Evolutionary conservation across 2,797 vertebrate species (phyloP), one percentile per base, ranked within the genome.

Genomic region (Falco rusticolus): DNA sequence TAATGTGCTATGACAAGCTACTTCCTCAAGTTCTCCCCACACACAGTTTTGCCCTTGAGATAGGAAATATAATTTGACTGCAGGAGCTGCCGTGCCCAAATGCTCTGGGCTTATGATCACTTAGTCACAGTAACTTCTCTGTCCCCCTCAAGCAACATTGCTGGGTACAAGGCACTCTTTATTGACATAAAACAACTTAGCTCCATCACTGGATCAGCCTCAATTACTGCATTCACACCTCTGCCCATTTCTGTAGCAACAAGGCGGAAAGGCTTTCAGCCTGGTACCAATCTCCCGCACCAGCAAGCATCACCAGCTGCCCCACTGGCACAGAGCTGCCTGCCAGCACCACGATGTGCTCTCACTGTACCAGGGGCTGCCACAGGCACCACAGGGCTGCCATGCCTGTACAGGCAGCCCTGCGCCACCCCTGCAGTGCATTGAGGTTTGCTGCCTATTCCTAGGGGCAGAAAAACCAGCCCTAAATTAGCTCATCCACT

Each of bases 61-160:
- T 28, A 63, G 83, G 77, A 88, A 93, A 72, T n/a, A 59, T n/a
- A 72, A 97, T 91, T 96, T 68, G 92, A 92, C 84, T 87, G 89
- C 86, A 29, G 74, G 89, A 94, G 81, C 90, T 60, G 90, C 71
- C 41, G 25, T 53, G 81, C 75, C 85, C 94, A 88, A 78, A 29
- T 1, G 83, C 96, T 96, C 50, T 74, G 89, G 87, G 81, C 81
- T 18, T 74, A 50, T 70, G 83, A 84, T 87, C 88, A 75, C 75
- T 92, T 69, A 71, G 69, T 80, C 94, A 90, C 91, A 33, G 6
- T 19, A 82, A 89, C 77, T 81, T 33, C 81, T 61, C n/a, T 19
- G 0, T 48, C 41, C 82, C 57, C 83, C 70, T 29, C 47, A 13
- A 66, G 91, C 2, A 3, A 75, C 76, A 25, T 24, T 26, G 74